Percentiles rank a stretch among this genome's conserved stretches.
These are phyloP conservation scores for Ciconia maguari DNA, from an alignment of 2,113 vertebrate species.

Conservation along the genomic window DNA sequence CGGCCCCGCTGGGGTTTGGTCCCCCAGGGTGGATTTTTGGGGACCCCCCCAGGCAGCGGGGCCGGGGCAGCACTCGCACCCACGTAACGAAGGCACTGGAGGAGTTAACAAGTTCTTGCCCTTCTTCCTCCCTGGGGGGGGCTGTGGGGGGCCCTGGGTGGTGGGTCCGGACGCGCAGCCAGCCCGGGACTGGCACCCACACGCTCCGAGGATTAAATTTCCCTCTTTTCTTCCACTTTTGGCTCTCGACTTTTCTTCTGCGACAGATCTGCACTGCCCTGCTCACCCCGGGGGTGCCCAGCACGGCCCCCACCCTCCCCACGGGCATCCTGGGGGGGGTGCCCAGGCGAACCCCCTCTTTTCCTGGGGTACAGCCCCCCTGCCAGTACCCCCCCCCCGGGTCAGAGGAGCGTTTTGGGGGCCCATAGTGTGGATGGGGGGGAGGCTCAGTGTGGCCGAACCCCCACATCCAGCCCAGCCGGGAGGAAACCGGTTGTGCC, in stretches of 20 bases:
- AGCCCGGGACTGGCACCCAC: fast-evolving
- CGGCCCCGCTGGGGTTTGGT: fast-evolving
- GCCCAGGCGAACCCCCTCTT: not conserved
- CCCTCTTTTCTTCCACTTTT: not conserved
- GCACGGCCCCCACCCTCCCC: not conserved
- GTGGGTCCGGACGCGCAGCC: fast-evolving
- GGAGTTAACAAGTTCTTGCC: not conserved
- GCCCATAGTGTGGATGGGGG: fast-evolving
- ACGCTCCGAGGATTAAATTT: not conserved
- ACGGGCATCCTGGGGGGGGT: fast-evolving
- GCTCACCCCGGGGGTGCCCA: fast-evolving
- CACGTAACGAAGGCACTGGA: not conserved
- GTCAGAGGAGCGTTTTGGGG: not conserved
- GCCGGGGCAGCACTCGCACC: not conserved
- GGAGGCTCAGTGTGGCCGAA: fast-evolving
- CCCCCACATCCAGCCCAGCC: not conserved
- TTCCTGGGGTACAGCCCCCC: no score
- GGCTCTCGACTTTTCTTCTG: not conserved
- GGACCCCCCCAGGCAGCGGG: fast-evolving
- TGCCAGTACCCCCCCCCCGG: no score
- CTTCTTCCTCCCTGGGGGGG: not conserved
- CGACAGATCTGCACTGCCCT: not conserved
- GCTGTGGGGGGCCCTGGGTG: fast-evolving
- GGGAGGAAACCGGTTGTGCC: not conserved
- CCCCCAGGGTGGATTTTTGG: not conserved